These are phyloP conservation scores for Zalophus californianus DNA, from an alignment of 2,797 vertebrate genomes.

Conservation along the genomic window DNA sequence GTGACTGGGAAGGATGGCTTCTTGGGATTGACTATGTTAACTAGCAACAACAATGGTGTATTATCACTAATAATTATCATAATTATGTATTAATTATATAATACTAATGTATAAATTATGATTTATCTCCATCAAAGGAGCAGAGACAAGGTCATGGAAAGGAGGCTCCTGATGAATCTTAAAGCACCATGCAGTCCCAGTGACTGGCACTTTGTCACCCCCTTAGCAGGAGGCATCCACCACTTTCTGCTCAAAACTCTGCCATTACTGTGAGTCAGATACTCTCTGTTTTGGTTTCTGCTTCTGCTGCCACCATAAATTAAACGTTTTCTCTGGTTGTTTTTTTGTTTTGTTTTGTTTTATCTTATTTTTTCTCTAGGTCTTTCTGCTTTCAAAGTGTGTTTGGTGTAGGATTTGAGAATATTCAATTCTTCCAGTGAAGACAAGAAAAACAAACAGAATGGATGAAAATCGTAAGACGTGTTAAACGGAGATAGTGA, in stretches of 20 bases:
- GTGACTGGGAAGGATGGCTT: background rate
- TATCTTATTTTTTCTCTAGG: background rate
- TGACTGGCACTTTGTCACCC: background rate
- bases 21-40: background rate
- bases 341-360: background rate
- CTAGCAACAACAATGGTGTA: background rate
- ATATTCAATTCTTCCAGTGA: constrained; percentile 55
- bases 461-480: constrained; percentile 26
- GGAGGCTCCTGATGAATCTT: background rate
- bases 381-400: constrained; percentile 55
- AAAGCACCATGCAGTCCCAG: background rate
- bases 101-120: background rate
- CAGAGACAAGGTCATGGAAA: background rate
- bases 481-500: background rate
- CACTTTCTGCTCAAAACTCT: background rate
- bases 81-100: background rate
- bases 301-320: background rate
- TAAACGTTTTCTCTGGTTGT: background rate
- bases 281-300: background rate
- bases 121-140: background rate
- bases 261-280: background rate
- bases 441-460: constrained; percentile 68
- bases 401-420: constrained; percentile 62
- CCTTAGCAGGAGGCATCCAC: background rate
- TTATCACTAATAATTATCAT: background rate